Evolutionary conservation across 1,140 invertebrate genomes (phyloP).

Genomic region (Dendroctonus valens): DNA sequence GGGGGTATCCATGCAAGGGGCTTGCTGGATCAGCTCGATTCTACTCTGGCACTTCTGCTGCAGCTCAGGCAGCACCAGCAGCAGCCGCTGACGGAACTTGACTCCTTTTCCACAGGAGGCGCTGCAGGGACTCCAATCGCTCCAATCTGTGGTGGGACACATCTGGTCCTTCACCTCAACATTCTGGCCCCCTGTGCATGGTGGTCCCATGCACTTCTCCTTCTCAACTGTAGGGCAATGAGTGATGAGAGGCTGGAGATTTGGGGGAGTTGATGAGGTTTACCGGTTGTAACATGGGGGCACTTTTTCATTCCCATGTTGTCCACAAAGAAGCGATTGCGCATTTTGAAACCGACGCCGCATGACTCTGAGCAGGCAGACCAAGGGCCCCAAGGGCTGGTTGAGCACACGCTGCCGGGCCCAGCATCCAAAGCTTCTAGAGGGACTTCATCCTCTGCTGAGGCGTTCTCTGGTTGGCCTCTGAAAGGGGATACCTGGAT

Average conservation of each 20-base stretch:
- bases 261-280: neutral
- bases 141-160: slow-evolving; percentile 69
- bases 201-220: slow-evolving; percentile 69
- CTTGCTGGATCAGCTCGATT: slow-evolving; percentile 64
- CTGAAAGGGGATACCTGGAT: slow-evolving; percentile 10
- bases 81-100: slow-evolving; percentile 66
- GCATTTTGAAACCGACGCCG: slow-evolving; percentile 73
- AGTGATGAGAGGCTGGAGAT: neutral
- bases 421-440: slow-evolving; percentile 45
- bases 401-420: slow-evolving; percentile 63
- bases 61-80: slow-evolving; percentile 60
- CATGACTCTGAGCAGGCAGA: slow-evolving; percentile 81
- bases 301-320: slow-evolving; percentile 76
- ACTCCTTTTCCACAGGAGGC: slow-evolving; percentile 69
- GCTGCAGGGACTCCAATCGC: slow-evolving; percentile 73
- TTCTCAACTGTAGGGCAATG: slow-evolving; percentile 60
- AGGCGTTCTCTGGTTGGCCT: slow-evolving; percentile 32
- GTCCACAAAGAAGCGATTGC: slow-evolving; percentile 71
- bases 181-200: slow-evolving; percentile 55
- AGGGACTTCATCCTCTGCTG: slow-evolving; percentile 39
- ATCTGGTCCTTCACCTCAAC: slow-evolving; percentile 58
- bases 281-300: slow-evolving; percentile 60
- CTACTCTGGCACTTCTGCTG: slow-evolving; percentile 60
- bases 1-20: slow-evolving; percentile 61
- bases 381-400: slow-evolving; percentile 75